These are phyloP conservation scores for Erpobdella octoculata DNA, from an alignment of 2,888 invertebrate genomes.

Conservation along the genomic window DNA sequence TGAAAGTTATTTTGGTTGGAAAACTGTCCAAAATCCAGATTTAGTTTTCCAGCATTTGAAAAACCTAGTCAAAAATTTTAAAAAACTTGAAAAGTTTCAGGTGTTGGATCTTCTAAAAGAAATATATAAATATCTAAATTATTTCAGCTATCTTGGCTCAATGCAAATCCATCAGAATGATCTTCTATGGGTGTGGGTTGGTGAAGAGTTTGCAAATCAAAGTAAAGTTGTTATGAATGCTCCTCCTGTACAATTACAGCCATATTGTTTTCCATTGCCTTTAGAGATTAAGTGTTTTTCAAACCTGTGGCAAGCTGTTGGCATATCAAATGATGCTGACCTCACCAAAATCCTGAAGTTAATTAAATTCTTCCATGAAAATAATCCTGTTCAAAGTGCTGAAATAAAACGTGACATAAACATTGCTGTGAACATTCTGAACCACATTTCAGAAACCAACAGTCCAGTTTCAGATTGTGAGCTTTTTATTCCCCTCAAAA, in stretches of 20 bases:
- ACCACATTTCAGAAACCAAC: constrained; percentile 24
- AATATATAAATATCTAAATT: constrained; percentile 20
- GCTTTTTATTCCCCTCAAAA: constrained; percentile 18
- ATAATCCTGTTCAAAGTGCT: background rate
- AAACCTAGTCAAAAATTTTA: background rate
- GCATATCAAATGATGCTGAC: constrained; percentile 13
- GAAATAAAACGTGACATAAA: constrained; percentile 27
- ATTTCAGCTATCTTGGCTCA: background rate
- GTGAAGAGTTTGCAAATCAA: constrained; percentile 35
- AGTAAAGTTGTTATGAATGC: constrained; percentile 29
- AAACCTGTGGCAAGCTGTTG: constrained; percentile 31
- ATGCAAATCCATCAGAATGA: background rate
- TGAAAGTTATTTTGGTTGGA: constrained; percentile 22
- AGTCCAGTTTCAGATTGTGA: background rate
- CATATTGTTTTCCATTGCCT: constrained; percentile 37
- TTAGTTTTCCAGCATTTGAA: constrained; percentile 14
- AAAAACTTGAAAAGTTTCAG: background rate
- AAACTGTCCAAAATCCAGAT: background rate
- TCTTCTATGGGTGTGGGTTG: constrained; percentile 38
- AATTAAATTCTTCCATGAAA: constrained; percentile 2
- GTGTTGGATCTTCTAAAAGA: background rate
- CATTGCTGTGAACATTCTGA: constrained; percentile 34
- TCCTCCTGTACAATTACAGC: constrained; percentile 32
- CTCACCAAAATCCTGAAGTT: background rate
- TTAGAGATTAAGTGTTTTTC: constrained; percentile 32